phyloP scores from a whole-genome alignment of 2,797 vertebrate species.

The Enteromius thamalakanensis region DNA sequence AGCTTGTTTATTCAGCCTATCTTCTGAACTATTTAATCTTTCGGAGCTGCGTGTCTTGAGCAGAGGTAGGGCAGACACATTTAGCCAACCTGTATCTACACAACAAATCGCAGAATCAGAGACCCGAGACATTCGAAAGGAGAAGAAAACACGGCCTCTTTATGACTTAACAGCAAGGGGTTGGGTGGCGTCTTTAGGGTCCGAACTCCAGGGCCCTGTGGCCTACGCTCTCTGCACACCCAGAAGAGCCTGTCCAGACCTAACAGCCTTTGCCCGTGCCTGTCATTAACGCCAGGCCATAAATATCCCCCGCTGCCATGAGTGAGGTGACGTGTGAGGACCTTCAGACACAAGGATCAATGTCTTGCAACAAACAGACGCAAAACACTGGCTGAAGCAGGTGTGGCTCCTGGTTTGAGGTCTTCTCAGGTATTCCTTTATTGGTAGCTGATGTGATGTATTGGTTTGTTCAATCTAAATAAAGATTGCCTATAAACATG shows the following conservation, averaged over 20 bases:
- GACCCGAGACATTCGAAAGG: conserved; percentile 57
- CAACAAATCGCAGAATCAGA: conserved; percentile 76
- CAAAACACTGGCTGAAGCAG: background rate
- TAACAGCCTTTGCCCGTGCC: conserved; percentile 77
- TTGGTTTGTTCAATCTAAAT: background rate
- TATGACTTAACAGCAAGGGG: conserved; percentile 77
- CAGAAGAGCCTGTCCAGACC: conserved; percentile 68
- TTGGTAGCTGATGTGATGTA: background rate
- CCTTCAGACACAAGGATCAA: conserved; percentile 72
- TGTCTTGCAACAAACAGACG: conserved; percentile 64
- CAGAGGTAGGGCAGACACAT: conserved; percentile 78
- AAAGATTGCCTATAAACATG: background rate
- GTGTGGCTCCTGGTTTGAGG: background rate
- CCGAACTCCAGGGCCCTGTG: conserved; percentile 58
- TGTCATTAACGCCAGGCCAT: conserved; percentile 76
- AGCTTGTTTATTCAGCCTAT: conserved; percentile 32
- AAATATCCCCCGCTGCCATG: conserved; percentile 71
- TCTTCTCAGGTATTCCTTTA: background rate
- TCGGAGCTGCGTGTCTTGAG: conserved; percentile 55
- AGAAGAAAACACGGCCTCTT: conserved; percentile 71
- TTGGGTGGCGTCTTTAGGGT: conserved; percentile 63
- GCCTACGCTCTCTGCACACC: conserved; percentile 54
- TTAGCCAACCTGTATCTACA: conserved; percentile 83
- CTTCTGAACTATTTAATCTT: conserved; percentile 5
- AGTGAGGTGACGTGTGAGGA: conserved; percentile 66